Conservation (phyloP, 2,888 invertebrate genomes). For the Lottia gigantea region DNA sequence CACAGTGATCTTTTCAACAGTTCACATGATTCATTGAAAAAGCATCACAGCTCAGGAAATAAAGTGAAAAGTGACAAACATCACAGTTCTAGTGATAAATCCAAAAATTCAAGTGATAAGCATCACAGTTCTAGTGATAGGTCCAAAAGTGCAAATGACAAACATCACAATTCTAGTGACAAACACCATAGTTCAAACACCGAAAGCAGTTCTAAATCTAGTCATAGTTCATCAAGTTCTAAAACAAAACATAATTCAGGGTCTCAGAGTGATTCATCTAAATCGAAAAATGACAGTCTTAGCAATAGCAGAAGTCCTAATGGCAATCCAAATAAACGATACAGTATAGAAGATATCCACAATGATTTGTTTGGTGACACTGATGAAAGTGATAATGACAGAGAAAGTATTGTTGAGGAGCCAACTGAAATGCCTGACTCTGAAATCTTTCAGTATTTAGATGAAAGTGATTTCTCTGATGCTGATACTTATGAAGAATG, state of each 20-base stretch:
- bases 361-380: constrained; percentile 50
- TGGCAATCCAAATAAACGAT: constrained; percentile 16
- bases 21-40: too few species aligned
- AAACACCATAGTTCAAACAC: constrained; percentile 6
- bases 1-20: neutral
- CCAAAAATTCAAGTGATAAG: constrained; percentile 6
- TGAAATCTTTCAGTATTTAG: constrained; percentile 27
- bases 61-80: neutral
- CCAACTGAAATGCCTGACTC: constrained; percentile 25
- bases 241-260: constrained; percentile 17
- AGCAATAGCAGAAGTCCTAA: constrained; percentile 4
- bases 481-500: constrained; percentile 84
- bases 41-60: neutral
- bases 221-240: constrained; percentile 14
- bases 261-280: constrained; percentile 15
- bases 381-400: constrained; percentile 16
- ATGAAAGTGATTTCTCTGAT: constrained; percentile 49
- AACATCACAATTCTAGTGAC: constrained; percentile 7
- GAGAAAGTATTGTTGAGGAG: constrained; percentile 4
- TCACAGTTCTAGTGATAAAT: constrained; percentile 10
- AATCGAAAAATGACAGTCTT: neutral
- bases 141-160: neutral
- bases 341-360: constrained; percentile 41
- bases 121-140: constrained; percentile 13
- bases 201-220: constrained; percentile 7